phyloP scores from a whole-genome alignment of 1,140 invertebrate species.

The Drosophila watanabei region DNA sequence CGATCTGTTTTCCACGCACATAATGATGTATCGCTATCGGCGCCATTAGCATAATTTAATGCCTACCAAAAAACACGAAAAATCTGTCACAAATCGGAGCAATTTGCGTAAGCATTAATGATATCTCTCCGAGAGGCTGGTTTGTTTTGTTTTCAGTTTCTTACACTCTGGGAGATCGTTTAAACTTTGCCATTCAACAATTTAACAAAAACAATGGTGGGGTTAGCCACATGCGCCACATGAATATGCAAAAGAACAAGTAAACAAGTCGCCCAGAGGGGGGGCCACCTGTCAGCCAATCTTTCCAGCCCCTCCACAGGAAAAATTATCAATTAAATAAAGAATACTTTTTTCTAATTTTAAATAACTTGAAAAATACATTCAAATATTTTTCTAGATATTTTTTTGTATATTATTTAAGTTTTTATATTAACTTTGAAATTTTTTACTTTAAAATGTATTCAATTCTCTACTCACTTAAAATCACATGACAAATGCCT shows the following conservation, averaged over 20 bases:
- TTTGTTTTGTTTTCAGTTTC: conserved; percentile 5
- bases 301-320: not conserved
- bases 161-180: conserved; percentile 26
- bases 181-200: conserved; percentile 71
- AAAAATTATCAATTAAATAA: not conserved
- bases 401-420: not conserved
- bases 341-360: not conserved
- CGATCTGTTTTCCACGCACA: conserved; percentile 54
- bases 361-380: not conserved
- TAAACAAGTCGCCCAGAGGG: conserved; percentile 26
- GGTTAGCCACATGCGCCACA: conserved; percentile 20
- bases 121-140: conserved; percentile 22
- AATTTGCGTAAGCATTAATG: conserved; percentile 55
- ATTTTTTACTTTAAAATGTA: too few relatives aligned
- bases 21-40: conserved; percentile 68
- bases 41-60: conserved; percentile 72
- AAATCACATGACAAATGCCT: not conserved
- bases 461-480: not conserved
- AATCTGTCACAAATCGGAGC: conserved; percentile 67
- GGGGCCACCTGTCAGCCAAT: not conserved
- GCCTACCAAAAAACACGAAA: conserved; percentile 40
- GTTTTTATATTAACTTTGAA: not conserved
- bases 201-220: conserved; percentile 21
- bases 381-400: too few relatives aligned
- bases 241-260: conserved; percentile 56